A percentile compares a stretch with the other conserved stretches of the same genome.
Conservation (phyloP, 2,113 vertebrate species). For the Chitala chitala region DNA sequence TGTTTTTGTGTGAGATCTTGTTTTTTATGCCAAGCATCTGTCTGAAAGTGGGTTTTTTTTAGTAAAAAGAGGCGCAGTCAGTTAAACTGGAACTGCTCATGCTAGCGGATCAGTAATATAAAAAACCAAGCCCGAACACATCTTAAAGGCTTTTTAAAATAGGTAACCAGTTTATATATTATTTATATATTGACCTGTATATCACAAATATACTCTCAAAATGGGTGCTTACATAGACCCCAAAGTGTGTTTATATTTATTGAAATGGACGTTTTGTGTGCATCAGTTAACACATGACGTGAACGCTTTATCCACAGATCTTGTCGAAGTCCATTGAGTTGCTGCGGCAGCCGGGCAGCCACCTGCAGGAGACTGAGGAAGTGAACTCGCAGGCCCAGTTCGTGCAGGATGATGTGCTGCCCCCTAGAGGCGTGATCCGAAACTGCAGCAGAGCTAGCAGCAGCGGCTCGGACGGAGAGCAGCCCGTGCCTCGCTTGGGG, state of each 20-base stretch:
- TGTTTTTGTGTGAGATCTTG: background rate
- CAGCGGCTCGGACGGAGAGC: slow-evolving; percentile 58
- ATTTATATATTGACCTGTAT: too few relatives aligned
- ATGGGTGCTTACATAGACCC: background rate
- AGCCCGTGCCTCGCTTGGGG: slow-evolving; percentile 65
- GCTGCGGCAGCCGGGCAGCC: slow-evolving; percentile 82
- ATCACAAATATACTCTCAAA: background rate
- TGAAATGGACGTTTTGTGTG: slow-evolving; percentile 5
- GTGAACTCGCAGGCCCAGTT: slow-evolving; percentile 72
- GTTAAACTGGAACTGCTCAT: too few relatives aligned
- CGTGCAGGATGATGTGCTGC: slow-evolving; percentile 82
- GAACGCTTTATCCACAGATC: slow-evolving; percentile 66
- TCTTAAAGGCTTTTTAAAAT: too few relatives aligned
- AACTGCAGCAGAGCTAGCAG: slow-evolving; percentile 73
- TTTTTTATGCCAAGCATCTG: too few relatives aligned
- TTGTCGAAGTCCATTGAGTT: slow-evolving; percentile 96
- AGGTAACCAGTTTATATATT: too few relatives aligned
- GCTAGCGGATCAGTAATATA: too few relatives aligned
- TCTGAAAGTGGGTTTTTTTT: too few relatives aligned
- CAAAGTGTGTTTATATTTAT: slow-evolving; percentile 2
- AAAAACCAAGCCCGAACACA: too few relatives aligned
- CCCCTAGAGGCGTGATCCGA: slow-evolving; percentile 67
- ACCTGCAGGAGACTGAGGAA: slow-evolving; percentile 91
- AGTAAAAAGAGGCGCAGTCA: too few relatives aligned
- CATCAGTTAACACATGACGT: slow-evolving; percentile 11